phyloP scores from a whole-genome alignment of 1,140 invertebrate genomes.

The Tribolium castaneum region DNA sequence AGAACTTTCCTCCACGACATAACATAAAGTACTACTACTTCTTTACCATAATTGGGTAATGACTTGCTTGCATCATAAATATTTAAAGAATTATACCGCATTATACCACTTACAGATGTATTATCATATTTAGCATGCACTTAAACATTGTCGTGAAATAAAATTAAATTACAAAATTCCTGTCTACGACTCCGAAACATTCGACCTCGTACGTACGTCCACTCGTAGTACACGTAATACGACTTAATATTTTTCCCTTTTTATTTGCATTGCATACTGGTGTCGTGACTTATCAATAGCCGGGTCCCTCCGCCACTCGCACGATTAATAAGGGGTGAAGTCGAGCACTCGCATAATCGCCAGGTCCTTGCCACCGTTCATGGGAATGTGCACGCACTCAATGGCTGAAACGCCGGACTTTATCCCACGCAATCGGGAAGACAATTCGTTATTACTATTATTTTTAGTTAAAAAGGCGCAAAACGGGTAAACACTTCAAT shows the following conservation, averaged over 20 bases:
- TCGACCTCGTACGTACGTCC: not conserved
- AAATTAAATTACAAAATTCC: constrained; percentile 1
- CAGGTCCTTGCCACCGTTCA: constrained; percentile 39
- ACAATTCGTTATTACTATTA: constrained; percentile 39
- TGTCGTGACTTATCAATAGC: constrained; percentile 26
- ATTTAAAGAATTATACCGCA: constrained; percentile 33
- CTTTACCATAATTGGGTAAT: constrained; percentile 37
- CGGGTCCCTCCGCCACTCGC: not conserved
- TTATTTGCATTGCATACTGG: constrained; percentile 17
- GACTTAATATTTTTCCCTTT: not conserved
- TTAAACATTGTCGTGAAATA: not conserved
- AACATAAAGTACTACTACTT: constrained; percentile 30
- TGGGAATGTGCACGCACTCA: constrained; percentile 40
- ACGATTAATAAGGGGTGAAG: constrained; percentile 34
- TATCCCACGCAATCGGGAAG: constrained; percentile 39
- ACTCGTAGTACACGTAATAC: too few relatives aligned
- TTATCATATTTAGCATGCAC: constrained; percentile 13
- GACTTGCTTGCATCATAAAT: constrained; percentile 32
- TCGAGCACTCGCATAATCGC: constrained; percentile 33
- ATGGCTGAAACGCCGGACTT: constrained; percentile 33
- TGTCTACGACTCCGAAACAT: not conserved
- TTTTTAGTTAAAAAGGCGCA: constrained; percentile 35
- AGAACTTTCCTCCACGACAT: constrained; percentile 23
- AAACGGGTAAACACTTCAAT: constrained; percentile 9
- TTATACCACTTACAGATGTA: constrained; percentile 16